Evolutionary conservation across 2,888 invertebrate species (phyloP).

Genomic region (Sinodicranocentrus sp.): DNA sequence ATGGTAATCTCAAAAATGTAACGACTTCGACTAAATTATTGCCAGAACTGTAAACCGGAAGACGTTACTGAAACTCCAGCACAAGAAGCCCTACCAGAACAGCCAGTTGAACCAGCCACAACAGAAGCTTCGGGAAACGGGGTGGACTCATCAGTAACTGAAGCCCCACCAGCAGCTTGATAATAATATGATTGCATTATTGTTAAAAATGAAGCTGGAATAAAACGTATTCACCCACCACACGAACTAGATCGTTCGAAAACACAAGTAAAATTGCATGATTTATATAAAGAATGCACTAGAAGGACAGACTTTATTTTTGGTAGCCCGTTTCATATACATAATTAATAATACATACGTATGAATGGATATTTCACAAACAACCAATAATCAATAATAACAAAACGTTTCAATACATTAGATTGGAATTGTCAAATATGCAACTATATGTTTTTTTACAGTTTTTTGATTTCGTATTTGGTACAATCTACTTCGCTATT

Average conservation of each 20-base stretch:
- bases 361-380: slow-evolving; percentile 35
- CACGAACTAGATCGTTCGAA: too few relatives aligned
- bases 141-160: too few relatives aligned
- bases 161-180: slow-evolving; percentile 1
- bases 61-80: neutral
- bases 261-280: too few relatives aligned
- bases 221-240: too few relatives aligned
- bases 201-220: too few relatives aligned
- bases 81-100: slow-evolving; percentile 8
- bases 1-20: slow-evolving; percentile 5
- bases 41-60: slow-evolving; percentile 23
- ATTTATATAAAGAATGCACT: slow-evolving; percentile 73
- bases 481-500: too few relatives aligned
- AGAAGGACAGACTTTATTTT: slow-evolving; percentile 74
- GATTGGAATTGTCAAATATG: slow-evolving; percentile 1
- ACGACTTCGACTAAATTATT: neutral
- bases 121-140: too few relatives aligned
- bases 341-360: slow-evolving; percentile 44
- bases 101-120: neutral
- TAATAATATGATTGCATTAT: too few relatives aligned
- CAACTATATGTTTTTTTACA: too few relatives aligned
- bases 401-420: neutral
- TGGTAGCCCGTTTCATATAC: slow-evolving; percentile 73
- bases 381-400: slow-evolving; percentile 5
- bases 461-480: too few relatives aligned